Conservation (phyloP, 1,140 invertebrate species). For the Drosophila sproati region DNA sequence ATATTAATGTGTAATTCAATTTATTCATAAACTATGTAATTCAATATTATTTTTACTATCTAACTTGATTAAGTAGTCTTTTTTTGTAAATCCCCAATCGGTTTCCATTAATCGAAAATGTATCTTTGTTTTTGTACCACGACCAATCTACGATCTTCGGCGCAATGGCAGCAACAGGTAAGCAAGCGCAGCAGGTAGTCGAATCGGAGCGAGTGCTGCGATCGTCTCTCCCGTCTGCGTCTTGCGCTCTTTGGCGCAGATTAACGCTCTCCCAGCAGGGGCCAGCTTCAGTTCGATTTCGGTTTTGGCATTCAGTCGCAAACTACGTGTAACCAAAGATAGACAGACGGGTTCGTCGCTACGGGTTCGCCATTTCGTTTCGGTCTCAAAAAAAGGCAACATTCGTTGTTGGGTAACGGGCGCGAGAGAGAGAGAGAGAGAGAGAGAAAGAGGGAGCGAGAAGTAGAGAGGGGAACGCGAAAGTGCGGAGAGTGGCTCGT, state of each 20-base stretch:
- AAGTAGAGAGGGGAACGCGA: slow-evolving; percentile 52
- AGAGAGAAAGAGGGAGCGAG: background rate
- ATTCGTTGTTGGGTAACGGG: slow-evolving; percentile 18
- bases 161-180: slow-evolving; percentile 21
- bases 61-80: background rate
- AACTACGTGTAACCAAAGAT: slow-evolving; percentile 74
- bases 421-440: background rate
- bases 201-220: slow-evolving; percentile 26
- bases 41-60: background rate
- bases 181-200: slow-evolving; percentile 19
- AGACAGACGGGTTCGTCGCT: slow-evolving; percentile 56
- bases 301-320: slow-evolving; percentile 65
- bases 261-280: slow-evolving; percentile 46
- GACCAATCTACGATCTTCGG: slow-evolving; percentile 13
- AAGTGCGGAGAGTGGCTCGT: slow-evolving; percentile 74
- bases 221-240: slow-evolving; percentile 8
- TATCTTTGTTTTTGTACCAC: background rate
- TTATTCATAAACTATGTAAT: background rate
- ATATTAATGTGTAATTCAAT: no score
- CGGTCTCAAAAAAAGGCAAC: slow-evolving; percentile 39
- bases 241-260: slow-evolving; percentile 29
- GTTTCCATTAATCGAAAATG: background rate
- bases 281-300: slow-evolving; percentile 64
- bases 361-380: slow-evolving; percentile 28
- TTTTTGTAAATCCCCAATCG: background rate